Conservation (phyloP, 37 sponge, comb jelly and placozoan genomes). For the Hexactinellida sp. region DNA sequence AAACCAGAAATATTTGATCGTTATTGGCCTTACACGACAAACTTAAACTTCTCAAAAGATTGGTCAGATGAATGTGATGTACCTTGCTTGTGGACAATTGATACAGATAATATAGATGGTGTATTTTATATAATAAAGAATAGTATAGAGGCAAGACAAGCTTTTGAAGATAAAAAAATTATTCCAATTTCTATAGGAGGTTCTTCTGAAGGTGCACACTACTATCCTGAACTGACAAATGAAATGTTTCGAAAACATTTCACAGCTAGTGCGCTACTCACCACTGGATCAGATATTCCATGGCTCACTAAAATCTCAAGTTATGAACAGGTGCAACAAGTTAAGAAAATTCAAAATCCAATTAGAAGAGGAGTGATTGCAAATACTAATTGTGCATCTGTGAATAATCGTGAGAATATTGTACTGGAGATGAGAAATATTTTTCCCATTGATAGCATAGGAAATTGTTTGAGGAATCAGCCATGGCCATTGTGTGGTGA, state of each 20-base stretch:
- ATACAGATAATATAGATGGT: not conserved
- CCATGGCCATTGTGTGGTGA: not conserved
- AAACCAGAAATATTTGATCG: not conserved
- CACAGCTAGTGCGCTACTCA: not conserved
- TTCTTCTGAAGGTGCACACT: not conserved
- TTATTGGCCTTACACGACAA: not conserved
- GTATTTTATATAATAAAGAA: not conserved
- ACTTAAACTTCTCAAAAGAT: not conserved
- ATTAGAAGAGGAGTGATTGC: not conserved
- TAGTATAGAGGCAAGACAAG: not conserved
- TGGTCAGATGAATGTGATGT: not conserved
- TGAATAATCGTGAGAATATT: not conserved
- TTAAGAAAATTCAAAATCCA: not conserved
- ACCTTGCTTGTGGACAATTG: not conserved
- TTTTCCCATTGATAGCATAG: not conserved
- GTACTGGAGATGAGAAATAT: not conserved
- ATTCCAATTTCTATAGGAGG: not conserved
- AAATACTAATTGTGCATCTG: not conserved
- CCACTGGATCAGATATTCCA: not conserved
- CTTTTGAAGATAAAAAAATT: not conserved
- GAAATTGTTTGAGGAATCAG: not conserved
- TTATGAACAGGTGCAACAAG: not conserved
- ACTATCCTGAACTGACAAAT: not conserved
- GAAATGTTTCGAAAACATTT: not conserved
- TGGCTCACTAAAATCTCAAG: not conserved